Evolutionary conservation across 2,888 invertebrate species (phyloP), one percentile per base, ranked within the genome.

Genomic region (Laothoe populi): DNA sequence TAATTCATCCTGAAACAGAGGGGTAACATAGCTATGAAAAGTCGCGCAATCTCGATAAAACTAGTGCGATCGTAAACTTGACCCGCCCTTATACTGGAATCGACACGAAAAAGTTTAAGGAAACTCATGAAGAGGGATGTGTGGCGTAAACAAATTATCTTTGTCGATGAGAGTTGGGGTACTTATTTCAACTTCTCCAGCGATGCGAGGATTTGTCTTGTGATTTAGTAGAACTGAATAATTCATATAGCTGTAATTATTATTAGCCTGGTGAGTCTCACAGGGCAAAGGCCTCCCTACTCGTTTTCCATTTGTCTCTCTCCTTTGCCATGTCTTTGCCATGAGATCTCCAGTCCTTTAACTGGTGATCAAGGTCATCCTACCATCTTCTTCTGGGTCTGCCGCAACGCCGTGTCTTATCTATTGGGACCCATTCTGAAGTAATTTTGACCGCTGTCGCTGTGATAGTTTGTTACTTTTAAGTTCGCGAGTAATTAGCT

Each of bases 21-120:
- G 80, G 82, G 78, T 72, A 73, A 83, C 80, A 84, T 82, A 81
- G 83, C 84, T 82, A 84, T 81, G 83, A 83, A 84, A 82, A 81
- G 78, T 80, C 71, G 81, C 81, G 79, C 84, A 87, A 90, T 90
- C 89, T 86, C 86, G 89, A 90, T 90, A 89, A 89, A 88, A 84
- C 84, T 79, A 80, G 83, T 77, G 70, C 79, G 83, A 82, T 88
- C 86, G 84, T 90, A 90, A 90, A 89, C 83, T 84, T 84, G 86
- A 88, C 90, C 90, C 86, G 81, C 79, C 72, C 75, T 86, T 89
- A 87, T 88, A 87, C 81, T 75, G 71, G 77, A 83, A 89, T 87
- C 87, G 84, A 87, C 87, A 84, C 83, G 83, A 72, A 81, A 42
- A 84, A 84, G 69, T 77, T 74, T 66, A 71, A 71, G 70, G 72